phyloP scores from a whole-genome alignment of 2,113 vertebrate genomes.

The Macrotus californicus region DNA sequence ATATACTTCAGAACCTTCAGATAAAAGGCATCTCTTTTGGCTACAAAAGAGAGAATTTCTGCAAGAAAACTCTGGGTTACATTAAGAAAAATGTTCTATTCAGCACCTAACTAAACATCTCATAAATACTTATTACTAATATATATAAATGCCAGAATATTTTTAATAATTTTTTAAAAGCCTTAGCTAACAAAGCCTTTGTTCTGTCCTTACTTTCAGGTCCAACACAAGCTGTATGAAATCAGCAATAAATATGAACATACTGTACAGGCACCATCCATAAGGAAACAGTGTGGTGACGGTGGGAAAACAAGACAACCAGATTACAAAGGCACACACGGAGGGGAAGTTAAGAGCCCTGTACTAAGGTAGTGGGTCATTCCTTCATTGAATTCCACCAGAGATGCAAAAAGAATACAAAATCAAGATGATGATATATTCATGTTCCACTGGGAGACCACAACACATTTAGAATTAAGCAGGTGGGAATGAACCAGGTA shows the following conservation, averaged over 20 bases:
- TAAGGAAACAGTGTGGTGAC: background rate
- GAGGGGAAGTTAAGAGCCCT: background rate
- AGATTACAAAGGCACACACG: background rate
- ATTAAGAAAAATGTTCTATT: background rate
- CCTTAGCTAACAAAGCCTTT: background rate
- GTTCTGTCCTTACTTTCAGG: background rate
- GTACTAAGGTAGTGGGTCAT: background rate
- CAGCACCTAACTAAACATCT: background rate
- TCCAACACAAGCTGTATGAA: background rate
- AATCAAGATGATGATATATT: background rate
- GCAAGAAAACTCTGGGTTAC: background rate
- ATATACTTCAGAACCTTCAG: background rate
- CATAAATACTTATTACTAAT: background rate
- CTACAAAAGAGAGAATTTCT: slow-evolving; percentile 25
- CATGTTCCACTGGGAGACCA: background rate
- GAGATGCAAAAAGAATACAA: background rate
- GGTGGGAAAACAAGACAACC: background rate
- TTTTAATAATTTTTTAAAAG: background rate
- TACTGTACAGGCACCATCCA: background rate
- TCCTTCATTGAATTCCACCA: background rate
- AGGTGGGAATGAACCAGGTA: background rate
- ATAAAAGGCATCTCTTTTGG: background rate
- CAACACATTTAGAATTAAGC: background rate
- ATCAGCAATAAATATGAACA: background rate
- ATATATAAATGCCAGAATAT: background rate